phyloP scores from a whole-genome alignment of 2,888 invertebrate genomes.

The Eilema griseolum region DNA sequence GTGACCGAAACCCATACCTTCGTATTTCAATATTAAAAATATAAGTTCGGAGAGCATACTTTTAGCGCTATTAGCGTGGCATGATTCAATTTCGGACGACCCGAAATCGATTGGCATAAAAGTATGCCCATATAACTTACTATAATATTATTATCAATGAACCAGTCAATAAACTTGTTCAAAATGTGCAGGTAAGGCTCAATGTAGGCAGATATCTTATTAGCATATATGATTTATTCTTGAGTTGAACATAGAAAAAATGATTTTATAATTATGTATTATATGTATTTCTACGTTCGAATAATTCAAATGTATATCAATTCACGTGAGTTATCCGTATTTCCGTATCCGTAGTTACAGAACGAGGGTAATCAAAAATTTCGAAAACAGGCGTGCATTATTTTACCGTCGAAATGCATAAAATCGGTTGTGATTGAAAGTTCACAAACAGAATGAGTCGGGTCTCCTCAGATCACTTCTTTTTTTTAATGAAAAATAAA shows the following conservation, averaged over 20 bases:
- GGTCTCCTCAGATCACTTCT: background rate
- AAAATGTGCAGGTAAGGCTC: background rate
- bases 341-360: no score
- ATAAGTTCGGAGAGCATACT: background rate
- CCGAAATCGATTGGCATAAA: background rate
- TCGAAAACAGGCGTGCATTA: background rate
- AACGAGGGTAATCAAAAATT: background rate
- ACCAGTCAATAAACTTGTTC: slow-evolving; percentile 4
- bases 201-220: background rate
- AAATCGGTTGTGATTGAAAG: background rate
- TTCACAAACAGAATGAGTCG: background rate
- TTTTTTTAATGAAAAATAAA: slow-evolving; percentile 42
- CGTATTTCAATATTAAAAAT: background rate
- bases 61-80: no score
- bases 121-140: background rate
- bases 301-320: no score
- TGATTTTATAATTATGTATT: no score
- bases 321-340: background rate
- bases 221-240: background rate
- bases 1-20: slow-evolving; percentile 1
- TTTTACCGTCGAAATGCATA: background rate
- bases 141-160: background rate
- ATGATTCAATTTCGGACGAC: background rate
- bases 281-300: no score
- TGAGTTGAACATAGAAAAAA: background rate